Base-by-base conservation (phyloP, 2,888 invertebrate species). In the Aleiodes leptofemur region DNA sequence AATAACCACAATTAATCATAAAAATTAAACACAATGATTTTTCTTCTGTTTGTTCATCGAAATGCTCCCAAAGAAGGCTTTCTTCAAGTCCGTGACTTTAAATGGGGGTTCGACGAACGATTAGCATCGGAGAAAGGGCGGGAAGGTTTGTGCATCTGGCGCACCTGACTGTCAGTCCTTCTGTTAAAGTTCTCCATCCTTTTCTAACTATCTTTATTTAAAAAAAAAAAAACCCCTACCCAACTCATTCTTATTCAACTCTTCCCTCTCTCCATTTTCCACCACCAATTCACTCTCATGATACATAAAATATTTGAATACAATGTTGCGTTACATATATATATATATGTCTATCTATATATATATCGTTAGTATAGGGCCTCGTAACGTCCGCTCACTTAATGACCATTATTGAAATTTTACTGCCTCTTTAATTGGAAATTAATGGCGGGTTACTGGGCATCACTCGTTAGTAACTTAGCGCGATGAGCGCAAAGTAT, bases 371-470 rank as follows among this genome's bases (percentile, higher is more conserved):
- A 14, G 79, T 81, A 82, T 82, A 79, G 80, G 81, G 81, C 83
- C 84, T 83, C 82, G 82, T 86, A 89, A 88, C 88, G 87, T 89
- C 86, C 88, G 87, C 84, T 87, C 82, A 43, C 84, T 87, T 88
- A 88, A 88, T 86, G 87, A 86, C 86, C 88, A 86, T 89, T 88
- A 89, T 89, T 89, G 89, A 88, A 89, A 89, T 89, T 89, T 88
- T 88, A 89, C 84, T 86, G 83, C 85, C 82, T 86, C 86, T 87
- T 43, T 89, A 89, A 89, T 89, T 89, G 88, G 85, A 86, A 87
- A 87, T 86, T 89, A 89, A 89, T 88, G 86, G 82, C 79, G 80
- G 83, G 86, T 85, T 86, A 80, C 81, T 78, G 80, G 80, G 83
- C 84, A 82, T 82, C 82, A 82, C 83, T 85, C 84, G 82, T 84